Base-by-base conservation (phyloP, 2,113 vertebrate species). In the Nerophis ophidion region DNA sequence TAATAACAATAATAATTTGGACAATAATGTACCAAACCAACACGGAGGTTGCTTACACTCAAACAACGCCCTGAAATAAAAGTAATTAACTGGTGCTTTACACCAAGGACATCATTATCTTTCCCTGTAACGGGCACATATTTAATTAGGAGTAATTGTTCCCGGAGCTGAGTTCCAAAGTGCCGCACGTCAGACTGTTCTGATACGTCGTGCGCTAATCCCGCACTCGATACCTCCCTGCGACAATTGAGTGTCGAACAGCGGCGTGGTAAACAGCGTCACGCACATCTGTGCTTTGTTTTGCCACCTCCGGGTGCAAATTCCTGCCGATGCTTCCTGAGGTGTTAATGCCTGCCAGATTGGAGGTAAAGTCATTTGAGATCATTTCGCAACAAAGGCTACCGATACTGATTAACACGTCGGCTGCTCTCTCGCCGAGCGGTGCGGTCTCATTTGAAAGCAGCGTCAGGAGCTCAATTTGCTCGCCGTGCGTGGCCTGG, bases 111-210 rank as follows among this genome's bases (percentile, higher is more conserved):
- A 82, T 89, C 86, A 91, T 91, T 91, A 92, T 91, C 83, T 90
- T 91, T 88, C 76, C 83, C 76, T 66, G 89, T 87, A 92, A 88
- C 79, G 86, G 90, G 81, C 52, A 75, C 90, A 93, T 91, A 89
- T 94, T 95, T 95, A 94, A 95, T 96, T 95, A 94, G 87, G 90
- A 90, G 91, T 92, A 94, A 95, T 94, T 95, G 93, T 95, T 94
- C 92, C 93, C 88, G 83, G 78, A 93, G 92, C 91, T 90, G 91
- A 63, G 84, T 89, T 92, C 84, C 48, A 89, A 93, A 93, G 89
- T 92, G 92, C 88, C 91, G 81, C 76, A 82, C 86, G 84, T 87
- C 90, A 92, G 90, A 91, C 86, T 86, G 88, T 89, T 89, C 91
- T 92, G 91, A 92, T 88, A 81, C 89, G 87, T 93, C 88, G 90